Base-by-base conservation (phyloP, 1,140 invertebrate genomes). In the Pemphigus obesinymphae region DNA sequence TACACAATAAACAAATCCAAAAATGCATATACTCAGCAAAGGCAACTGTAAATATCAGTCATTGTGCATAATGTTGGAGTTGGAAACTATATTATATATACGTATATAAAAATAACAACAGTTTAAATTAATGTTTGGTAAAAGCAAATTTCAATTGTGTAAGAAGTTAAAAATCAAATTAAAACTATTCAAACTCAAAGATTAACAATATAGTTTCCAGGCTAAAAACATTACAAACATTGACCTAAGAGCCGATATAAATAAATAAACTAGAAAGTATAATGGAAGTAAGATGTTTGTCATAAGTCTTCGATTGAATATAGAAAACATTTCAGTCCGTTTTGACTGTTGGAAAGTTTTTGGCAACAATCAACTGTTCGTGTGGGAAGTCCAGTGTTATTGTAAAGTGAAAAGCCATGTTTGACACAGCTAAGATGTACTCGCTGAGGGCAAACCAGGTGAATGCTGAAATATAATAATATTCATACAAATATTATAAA, bases 401-500 rank as follows among this genome's bases (percentile, higher is more conserved):
- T 15, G 94, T 94, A 31, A 94, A 91, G 86, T 97, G 95, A 88
- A 95, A 97, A 53, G 92, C 92, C 94, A 97, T 96, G 86, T 96
- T 97, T 85, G 94, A 92, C 58, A 92, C 92, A 61, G 95, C 95
- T 86, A 97, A 93, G 83, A 96, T 90, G 87, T 96, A 97, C 86
- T 97, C 95, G 86, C 94, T 96, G 61, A 96, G 89, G 4, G 95
- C 95, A 88, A 97, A 97, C 93, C 93, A 95, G 86, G 94, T 96
- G 88, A 96, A 97, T 82, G 95, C 95, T 96, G 34, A 72, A 72
- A 82, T 17, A 0, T 34, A 37, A 31, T 2, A n/a, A 20, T 23
- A 68, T 43, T 68, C 4, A 15, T 40, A 53, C 17, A 20, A 34
- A 31, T 11, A 15, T 26, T 20, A 53, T 29, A 20, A 10, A 5